Conservation (phyloP, 2,113 vertebrate genomes). For the Phodopus roborovskii region DNA sequence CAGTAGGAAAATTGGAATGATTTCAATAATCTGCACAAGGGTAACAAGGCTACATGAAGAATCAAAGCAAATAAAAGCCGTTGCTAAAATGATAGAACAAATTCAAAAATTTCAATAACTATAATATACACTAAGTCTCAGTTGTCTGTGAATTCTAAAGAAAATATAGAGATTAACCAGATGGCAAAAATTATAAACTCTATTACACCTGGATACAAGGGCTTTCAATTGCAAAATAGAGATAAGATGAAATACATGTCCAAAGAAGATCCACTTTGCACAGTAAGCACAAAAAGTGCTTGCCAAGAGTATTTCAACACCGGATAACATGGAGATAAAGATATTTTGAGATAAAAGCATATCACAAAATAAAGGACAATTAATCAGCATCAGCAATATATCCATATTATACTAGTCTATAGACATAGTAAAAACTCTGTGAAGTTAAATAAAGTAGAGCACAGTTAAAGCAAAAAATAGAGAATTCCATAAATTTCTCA, state of each 20-base stretch:
- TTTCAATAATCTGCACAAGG: not conserved
- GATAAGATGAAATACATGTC: not conserved
- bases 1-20: not conserved
- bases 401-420: no score
- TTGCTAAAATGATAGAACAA: not conserved
- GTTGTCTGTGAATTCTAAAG: not conserved
- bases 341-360: not conserved
- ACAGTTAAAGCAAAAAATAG: not conserved
- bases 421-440: not conserved
- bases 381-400: not conserved
- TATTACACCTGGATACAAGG: not conserved
- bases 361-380: not conserved
- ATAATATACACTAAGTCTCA: not conserved
- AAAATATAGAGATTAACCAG: not conserved
- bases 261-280: not conserved
- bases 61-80: not conserved
- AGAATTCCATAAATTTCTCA: not conserved
- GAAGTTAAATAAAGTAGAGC: not conserved
- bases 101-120: not conserved
- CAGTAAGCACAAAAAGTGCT: not conserved
- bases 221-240: not conserved
- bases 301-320: not conserved
- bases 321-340: not conserved
- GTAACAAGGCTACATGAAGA: not conserved
- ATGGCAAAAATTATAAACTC: not conserved